A percentile compares a stretch with the other conserved stretches of the same genome.
These are phyloP conservation scores for Ammospiza nelsoni DNA, from an alignment of 2,113 vertebrate species.

Conservation along the genomic window DNA sequence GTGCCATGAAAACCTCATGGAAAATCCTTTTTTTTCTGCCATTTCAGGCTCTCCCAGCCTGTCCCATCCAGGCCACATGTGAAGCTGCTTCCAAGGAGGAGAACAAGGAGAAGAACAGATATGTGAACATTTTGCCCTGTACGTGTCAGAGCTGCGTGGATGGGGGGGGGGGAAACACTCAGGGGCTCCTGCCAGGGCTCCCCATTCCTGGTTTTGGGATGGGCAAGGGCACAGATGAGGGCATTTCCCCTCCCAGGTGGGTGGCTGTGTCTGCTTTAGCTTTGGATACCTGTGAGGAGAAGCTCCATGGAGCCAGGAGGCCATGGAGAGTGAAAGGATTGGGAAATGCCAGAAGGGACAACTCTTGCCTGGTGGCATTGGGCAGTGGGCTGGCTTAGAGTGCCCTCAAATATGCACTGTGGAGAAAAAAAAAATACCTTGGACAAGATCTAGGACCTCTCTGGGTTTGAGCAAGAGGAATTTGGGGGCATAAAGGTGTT, in stretches of 20 bases:
- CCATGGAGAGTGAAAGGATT: accelerated
- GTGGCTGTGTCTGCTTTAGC: not conserved
- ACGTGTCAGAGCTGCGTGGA: not conserved
- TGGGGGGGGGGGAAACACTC: accelerated
- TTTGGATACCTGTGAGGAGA: not conserved
- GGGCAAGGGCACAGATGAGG: accelerated
- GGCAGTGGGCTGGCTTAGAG: accelerated
- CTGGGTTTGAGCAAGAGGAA: not conserved
- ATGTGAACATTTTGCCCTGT: constrained; percentile 98
- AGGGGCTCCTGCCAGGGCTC: not conserved
- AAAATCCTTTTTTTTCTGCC: not conserved
- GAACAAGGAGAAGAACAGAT: constrained; percentile 99
- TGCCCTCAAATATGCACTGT: not conserved
- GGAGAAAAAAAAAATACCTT: not conserved
- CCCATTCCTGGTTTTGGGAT: not conserved
- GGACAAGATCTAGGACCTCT: not conserved
- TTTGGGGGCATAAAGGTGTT: not conserved
- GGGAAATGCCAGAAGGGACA: not conserved
- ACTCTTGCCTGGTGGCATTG: not conserved
- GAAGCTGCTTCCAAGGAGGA: constrained; percentile 98
- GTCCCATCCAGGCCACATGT: constrained; percentile 95
- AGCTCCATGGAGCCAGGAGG: not conserved
- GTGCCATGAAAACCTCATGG: not conserved
- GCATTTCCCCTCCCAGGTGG: not conserved
- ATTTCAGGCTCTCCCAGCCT: constrained; percentile 90